Evolutionary conservation across 2,797 vertebrate genomes (phyloP).

Genomic region (Xenentodon cancila): DNA sequence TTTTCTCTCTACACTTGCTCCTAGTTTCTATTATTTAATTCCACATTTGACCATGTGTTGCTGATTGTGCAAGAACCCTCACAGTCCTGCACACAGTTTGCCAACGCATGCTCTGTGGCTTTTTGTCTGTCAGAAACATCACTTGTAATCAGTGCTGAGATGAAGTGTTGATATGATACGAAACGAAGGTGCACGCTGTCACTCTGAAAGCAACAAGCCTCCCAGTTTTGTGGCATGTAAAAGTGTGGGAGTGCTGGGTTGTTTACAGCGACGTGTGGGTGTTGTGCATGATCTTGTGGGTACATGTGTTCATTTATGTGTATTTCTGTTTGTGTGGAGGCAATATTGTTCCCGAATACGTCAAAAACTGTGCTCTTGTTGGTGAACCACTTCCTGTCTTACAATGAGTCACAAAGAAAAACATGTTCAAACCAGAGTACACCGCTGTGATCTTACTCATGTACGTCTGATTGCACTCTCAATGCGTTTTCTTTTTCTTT

Average conservation of each 20-base stretch:
- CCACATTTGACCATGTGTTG: slow-evolving; percentile 32
- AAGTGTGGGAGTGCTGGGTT: slow-evolving; percentile 65
- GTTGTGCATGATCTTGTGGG: slow-evolving; percentile 64
- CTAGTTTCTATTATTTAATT: slow-evolving; percentile 37
- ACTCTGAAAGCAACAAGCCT: slow-evolving; percentile 52
- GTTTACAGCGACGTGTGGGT: slow-evolving; percentile 71
- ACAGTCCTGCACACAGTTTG: slow-evolving; percentile 9
- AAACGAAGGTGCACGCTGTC: slow-evolving; percentile 60
- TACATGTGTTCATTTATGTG: slow-evolving; percentile 51
- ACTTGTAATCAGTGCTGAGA: slow-evolving; percentile 48
- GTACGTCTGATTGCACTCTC: slow-evolving; percentile 23
- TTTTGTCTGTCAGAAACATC: slow-evolving; percentile 46
- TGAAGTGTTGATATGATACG: slow-evolving; percentile 55
- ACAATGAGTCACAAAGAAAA: slow-evolving; percentile 65
- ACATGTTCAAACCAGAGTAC: slow-evolving; percentile 32
- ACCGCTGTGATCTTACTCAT: slow-evolving; percentile 20
- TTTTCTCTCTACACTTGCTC: slow-evolving; percentile 22
- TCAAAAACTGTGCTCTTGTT: slow-evolving; percentile 54
- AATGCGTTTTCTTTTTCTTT: background rate
- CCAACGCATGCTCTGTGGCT: slow-evolving; percentile 4
- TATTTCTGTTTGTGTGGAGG: slow-evolving; percentile 64
- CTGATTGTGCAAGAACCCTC: slow-evolving; percentile 7
- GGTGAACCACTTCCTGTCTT: slow-evolving; percentile 71
- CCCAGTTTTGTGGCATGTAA: slow-evolving; percentile 56
- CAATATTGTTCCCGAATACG: slow-evolving; percentile 63